A percentile compares a stretch with the other conserved stretches of the same genome.
Evolutionary conservation across 2,888 invertebrate genomes (phyloP).

Genomic region (Yponomeuta malinellus): DNA sequence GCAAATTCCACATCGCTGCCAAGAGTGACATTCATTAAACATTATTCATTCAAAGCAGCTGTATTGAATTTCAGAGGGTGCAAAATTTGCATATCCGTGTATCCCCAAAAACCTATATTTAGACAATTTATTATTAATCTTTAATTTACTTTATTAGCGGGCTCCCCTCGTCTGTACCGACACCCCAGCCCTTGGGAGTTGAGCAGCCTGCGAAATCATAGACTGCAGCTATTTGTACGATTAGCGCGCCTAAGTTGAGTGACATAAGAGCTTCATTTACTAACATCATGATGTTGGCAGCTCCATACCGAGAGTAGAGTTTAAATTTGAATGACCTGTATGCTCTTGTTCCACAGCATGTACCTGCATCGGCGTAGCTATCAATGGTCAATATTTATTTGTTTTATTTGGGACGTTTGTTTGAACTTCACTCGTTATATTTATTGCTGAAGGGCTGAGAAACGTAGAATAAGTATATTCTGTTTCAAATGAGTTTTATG

Average conservation of each 20-base stretch:
- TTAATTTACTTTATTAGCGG: conserved; percentile 75
- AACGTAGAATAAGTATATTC: not conserved
- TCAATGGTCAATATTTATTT: conserved; percentile 14
- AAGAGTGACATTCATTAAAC: conserved; percentile 29
- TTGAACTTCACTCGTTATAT: not conserved
- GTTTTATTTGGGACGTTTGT: not conserved
- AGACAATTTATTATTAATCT: conserved; percentile 74
- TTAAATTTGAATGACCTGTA: conserved; percentile 71
- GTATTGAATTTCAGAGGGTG: conserved; percentile 47
- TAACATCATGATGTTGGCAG: conserved; percentile 23
- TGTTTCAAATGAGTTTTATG: not conserved
- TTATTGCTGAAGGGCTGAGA: not conserved
- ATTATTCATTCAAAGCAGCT: conserved; percentile 41
- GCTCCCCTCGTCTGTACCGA: conserved; percentile 49
- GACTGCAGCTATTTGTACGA: not conserved
- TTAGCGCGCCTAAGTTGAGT: not conserved
- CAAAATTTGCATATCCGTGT: conserved; percentile 55
- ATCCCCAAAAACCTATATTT: conserved; percentile 62
- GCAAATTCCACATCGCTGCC: conserved; percentile 25
- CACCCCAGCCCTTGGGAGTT: conserved; percentile 60
- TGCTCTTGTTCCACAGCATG: conserved; percentile 22
- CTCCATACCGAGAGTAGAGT: conserved; percentile 49
- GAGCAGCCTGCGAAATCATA: conserved; percentile 14
- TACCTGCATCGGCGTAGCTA: conserved; percentile 5
- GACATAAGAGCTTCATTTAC: not conserved